These are phyloP conservation scores for Astreopora myriophthalma DNA, from an alignment of 64 coral and sea anemone genomes.

Conservation along the genomic window DNA sequence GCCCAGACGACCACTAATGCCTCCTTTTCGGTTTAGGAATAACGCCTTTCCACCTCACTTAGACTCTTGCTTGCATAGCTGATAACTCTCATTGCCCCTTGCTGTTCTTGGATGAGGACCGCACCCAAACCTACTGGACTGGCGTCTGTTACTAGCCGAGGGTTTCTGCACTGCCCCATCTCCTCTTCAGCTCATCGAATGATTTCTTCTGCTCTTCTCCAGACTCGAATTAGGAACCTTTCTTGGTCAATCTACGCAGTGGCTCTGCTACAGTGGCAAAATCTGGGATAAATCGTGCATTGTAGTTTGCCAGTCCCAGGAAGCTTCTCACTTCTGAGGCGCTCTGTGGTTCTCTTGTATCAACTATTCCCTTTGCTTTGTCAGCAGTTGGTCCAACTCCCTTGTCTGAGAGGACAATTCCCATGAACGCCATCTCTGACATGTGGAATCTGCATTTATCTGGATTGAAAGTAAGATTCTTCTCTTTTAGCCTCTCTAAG, in stretches of 20 bases:
- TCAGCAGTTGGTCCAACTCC: slow-evolving; percentile 2
- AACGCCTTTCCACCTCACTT: too few species aligned
- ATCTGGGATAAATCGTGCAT: slow-evolving; percentile 27
- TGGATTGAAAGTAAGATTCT: slow-evolving; percentile 28
- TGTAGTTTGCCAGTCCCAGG: slow-evolving; percentile 39
- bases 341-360: slow-evolving; percentile 25
- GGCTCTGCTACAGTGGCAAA: neutral
- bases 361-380: neutral
- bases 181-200: slow-evolving; percentile 14
- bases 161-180: neutral
- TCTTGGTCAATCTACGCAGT: neutral
- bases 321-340: slow-evolving; percentile 32
- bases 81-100: too few species aligned
- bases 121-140: too few species aligned
- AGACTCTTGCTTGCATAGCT: too few species aligned
- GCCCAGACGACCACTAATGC: too few species aligned
- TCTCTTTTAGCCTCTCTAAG: slow-evolving; percentile 5
- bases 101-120: too few species aligned
- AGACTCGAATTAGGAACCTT: too few species aligned
- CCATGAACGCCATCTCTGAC: slow-evolving; percentile 21
- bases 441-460: neutral
- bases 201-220: neutral
- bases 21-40: too few species aligned
- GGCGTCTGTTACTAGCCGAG: too few species aligned
- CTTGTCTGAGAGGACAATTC: neutral